A percentile compares a stretch with the other conserved stretches of the same genome.
These are phyloP conservation scores for Onychostruthus taczanowskii DNA, from an alignment of 2,113 vertebrate species.

Conservation along the genomic window DNA sequence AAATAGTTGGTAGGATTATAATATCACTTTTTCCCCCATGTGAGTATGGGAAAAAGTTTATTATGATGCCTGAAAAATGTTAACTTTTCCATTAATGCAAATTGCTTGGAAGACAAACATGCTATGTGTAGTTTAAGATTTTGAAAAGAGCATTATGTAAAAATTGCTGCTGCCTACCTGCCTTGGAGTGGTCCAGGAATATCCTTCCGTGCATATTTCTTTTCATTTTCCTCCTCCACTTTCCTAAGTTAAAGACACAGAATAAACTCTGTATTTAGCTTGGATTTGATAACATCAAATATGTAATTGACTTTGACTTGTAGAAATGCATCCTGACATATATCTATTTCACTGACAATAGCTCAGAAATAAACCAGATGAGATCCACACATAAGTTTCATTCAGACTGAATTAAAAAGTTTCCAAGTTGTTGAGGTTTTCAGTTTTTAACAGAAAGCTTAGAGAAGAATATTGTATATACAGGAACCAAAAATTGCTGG, in stretches of 20 bases:
- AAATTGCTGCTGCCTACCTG: slow-evolving; percentile 76
- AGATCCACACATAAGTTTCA: background rate
- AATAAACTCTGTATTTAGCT: background rate
- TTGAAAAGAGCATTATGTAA: background rate
- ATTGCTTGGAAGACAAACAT: background rate
- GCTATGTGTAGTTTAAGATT: background rate
- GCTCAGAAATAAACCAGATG: background rate
- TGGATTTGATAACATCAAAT: background rate
- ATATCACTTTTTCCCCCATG: too few species aligned
- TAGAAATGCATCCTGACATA: background rate
- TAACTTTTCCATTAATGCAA: background rate
- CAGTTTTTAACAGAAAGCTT: background rate
- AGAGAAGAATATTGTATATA: background rate
- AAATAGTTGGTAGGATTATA: background rate
- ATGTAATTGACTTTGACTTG: background rate
- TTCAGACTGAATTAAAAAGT: background rate
- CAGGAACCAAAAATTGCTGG: background rate
- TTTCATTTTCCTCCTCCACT: slow-evolving; percentile 76
- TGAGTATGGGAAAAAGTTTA: background rate
- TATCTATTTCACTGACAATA: background rate
- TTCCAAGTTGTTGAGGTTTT: background rate
- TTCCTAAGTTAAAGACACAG: slow-evolving; percentile 71
- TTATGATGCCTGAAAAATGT: background rate
- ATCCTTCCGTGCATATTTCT: slow-evolving; percentile 75
- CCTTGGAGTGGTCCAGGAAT: slow-evolving; percentile 94